Base-by-base conservation (phyloP, 2,888 invertebrate species). In the Amblyteles armatorius region DNA sequence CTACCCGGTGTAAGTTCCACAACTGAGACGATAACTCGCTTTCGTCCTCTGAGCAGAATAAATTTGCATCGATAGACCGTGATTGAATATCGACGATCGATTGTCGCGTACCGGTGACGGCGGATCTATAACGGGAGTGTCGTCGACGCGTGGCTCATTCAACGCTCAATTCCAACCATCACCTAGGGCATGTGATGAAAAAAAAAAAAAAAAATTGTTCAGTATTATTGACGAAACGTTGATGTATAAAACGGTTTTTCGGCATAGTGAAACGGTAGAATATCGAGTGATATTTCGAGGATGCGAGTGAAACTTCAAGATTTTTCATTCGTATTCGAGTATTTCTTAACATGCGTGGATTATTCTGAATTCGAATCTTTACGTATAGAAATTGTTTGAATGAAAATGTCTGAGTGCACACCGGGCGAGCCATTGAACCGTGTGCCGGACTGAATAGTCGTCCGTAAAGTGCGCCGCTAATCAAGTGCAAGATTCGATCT, bases 1-100 rank as follows among this genome's bases (percentile, higher is more conserved):
- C 84, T 79, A 88, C 86, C 88, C 86, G 89, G 90, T 90, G 91
- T 91, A 91, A 91, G 91, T 91, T 60, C 73, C 76, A 65, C 55
- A 33, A 63, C n/a, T 33, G 16, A 63, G 48, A n/a, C 72, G 55
- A 52, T 72, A 55, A 55, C 3, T 55, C 72, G 44, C 44, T 48
- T 48, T 48, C 4, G 16, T 48, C 16, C 16, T 13, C 13, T 13
- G 13, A 16, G 44, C 16, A 48, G 16, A 48, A 48, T 48, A 48
- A 48, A 48, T 48, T 48, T 40, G 0, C 40, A 40, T 40, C 26
- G 48, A 33, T 40, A 22, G 5, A 13, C 29, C 55, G 16, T 68
- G 22, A 67, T 73, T 22, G 55, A 22, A 50, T 13, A 52, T 50
- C 50, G n/a, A 29, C 3, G 5, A 72, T 60, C 6, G 13, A 65